Percentiles rank a stretch among this genome's conserved stretches.
These are phyloP conservation scores for Melinaea menophilus DNA, from an alignment of 2,888 invertebrate genomes.

Conservation along the genomic window DNA sequence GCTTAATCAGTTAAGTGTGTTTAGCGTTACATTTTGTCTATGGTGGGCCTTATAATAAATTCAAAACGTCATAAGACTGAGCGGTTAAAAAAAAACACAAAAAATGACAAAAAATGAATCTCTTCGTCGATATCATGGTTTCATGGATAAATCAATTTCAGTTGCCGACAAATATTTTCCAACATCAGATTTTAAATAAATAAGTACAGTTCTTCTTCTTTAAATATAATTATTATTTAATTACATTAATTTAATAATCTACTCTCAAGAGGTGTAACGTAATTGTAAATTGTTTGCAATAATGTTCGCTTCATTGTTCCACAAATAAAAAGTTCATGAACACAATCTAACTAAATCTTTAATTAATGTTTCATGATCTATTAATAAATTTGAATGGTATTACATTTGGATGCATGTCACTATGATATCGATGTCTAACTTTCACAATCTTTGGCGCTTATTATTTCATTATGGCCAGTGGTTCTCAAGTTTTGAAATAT, in stretches of 20 bases:
- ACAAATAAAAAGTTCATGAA: no score
- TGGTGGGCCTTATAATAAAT: slow-evolving; percentile 37
- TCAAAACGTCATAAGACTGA: slow-evolving; percentile 74
- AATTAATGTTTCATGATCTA: no score
- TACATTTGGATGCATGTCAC: slow-evolving; percentile 4
- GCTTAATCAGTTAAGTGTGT: slow-evolving; percentile 19
- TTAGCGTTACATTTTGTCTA: slow-evolving; percentile 28
- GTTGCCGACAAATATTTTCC: no score
- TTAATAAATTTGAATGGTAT: no score
- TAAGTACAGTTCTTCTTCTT: no score
- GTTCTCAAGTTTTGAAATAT: slow-evolving; percentile 15
- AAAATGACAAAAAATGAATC: slow-evolving; percentile 26
- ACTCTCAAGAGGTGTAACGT: no score
- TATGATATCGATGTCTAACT: slow-evolving; percentile 28
- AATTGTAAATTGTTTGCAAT: no score
- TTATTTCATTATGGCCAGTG: not conserved
- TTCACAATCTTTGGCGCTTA: slow-evolving; percentile 24
- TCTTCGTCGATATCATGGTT: slow-evolving; percentile 28
- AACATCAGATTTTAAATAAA: no score
- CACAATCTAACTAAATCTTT: no score
- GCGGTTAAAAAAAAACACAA: slow-evolving; percentile 55
- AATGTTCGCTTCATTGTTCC: no score
- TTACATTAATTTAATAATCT: no score
- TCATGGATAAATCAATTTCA: slow-evolving; percentile 13
- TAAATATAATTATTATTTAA: no score